A percentile compares a stretch with the other conserved stretches of the same genome.
Conservation (phyloP, 2,797 vertebrate genomes). For the Peromyscus eremicus region DNA sequence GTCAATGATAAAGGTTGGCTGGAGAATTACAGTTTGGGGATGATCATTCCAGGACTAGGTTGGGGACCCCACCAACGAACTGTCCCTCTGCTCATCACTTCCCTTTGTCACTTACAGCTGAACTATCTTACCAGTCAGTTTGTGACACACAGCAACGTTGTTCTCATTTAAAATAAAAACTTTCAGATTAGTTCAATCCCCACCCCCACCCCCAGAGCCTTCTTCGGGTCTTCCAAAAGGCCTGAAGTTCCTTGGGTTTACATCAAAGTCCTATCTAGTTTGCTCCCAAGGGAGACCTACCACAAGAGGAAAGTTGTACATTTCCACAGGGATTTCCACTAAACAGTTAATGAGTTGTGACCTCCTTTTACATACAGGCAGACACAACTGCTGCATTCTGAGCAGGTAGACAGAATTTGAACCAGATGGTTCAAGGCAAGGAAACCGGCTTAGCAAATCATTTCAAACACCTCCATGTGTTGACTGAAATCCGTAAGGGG, state of each 20-base stretch:
- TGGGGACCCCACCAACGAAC: background rate
- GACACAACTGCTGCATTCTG: constrained; percentile 70
- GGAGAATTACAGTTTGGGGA: background rate
- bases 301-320: constrained; percentile 75
- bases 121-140: background rate
- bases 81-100: background rate
- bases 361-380: constrained; percentile 84
- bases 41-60: constrained; percentile 7
- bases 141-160: background rate
- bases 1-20: background rate
- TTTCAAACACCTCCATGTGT: constrained; percentile 78
- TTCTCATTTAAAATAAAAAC: constrained; percentile 50
- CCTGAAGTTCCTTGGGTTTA: constrained; percentile 71
- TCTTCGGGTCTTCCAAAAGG: constrained; percentile 50
- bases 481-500: constrained; percentile 69
- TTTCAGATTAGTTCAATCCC: background rate
- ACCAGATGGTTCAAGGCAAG: constrained; percentile 83
- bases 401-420: constrained; percentile 86
- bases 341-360: constrained; percentile 88
- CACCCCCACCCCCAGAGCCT: background rate
- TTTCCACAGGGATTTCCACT: constrained; percentile 85
- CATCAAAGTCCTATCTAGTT: constrained; percentile 72
- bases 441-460: constrained; percentile 83
- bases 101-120: background rate
- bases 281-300: constrained; percentile 80